Evolutionary conservation across 2,797 vertebrate species (phyloP).

Genomic region (Crenuchus spilurus): DNA sequence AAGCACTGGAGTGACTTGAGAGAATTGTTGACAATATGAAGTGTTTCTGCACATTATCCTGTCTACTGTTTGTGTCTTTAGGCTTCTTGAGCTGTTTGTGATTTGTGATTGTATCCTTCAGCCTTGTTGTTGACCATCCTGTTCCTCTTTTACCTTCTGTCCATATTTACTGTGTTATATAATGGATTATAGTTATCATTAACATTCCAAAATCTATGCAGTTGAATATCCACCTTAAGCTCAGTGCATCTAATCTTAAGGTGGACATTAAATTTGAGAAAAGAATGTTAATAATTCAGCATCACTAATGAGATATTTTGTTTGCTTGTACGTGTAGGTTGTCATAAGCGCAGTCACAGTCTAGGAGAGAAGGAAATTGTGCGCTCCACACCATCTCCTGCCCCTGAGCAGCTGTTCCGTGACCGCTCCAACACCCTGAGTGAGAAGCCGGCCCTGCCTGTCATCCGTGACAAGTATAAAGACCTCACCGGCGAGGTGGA

Average conservation of each 20-base stretch:
- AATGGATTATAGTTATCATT: no score
- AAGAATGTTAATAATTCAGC: no score
- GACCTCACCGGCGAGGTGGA: slow-evolving; percentile 98
- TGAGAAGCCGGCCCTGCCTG: slow-evolving; percentile 90
- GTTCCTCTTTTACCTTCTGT: no score
- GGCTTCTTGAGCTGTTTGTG: no score
- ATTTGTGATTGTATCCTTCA: no score
- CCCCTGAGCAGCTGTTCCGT: slow-evolving; percentile 88
- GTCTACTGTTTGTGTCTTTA: no score
- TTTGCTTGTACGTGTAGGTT: slow-evolving; percentile 75
- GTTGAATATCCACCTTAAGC: neutral
- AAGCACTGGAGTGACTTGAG: no score
- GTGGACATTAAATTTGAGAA: no score
- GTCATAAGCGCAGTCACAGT: slow-evolving; percentile 96
- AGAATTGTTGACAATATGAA: no score
- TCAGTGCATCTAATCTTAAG: neutral
- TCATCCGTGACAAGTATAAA: slow-evolving; percentile 99
- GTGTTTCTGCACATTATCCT: no score
- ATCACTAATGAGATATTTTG: neutral
- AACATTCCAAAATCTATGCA: neutral
- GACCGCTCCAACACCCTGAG: slow-evolving; percentile 93
- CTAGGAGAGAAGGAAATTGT: slow-evolving; percentile 94
- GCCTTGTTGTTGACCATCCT: no score
- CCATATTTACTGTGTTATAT: no score
- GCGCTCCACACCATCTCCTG: slow-evolving; percentile 81